These are phyloP conservation scores for Galagoides demidoff DNA, from an alignment of 2,797 vertebrate species.

Conservation along the genomic window DNA sequence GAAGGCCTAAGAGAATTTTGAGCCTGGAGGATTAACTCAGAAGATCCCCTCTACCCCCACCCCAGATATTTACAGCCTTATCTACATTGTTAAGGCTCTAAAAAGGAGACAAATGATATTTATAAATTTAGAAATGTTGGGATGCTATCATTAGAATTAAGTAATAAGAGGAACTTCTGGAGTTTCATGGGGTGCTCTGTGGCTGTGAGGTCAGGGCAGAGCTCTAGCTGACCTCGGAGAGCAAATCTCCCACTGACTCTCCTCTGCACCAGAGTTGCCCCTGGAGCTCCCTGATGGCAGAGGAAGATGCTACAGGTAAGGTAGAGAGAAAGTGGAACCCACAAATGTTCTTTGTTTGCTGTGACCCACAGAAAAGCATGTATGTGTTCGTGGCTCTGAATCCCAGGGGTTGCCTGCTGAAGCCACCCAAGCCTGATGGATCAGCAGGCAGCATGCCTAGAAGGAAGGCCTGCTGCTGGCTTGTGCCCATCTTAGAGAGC, in stretches of 20 bases:
- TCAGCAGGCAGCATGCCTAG: not conserved
- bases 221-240: not conserved
- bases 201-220: not conserved
- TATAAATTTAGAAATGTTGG: slow-evolving; percentile 10
- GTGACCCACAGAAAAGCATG: not conserved
- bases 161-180: not conserved
- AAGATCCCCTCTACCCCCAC: not conserved
- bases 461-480: not conserved
- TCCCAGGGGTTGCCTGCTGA: not conserved
- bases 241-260: not conserved
- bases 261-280: not conserved
- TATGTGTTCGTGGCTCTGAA: not conserved
- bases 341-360: not conserved
- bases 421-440: not conserved
- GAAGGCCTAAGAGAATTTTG: slow-evolving; percentile 29
- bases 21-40: not conserved
- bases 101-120: slow-evolving; percentile 42
- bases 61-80: not conserved
- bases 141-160: not conserved
- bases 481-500: not conserved
- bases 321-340: not conserved
- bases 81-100: slow-evolving; percentile 26
- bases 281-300: not conserved
- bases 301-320: not conserved
- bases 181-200: not conserved